phyloP scores from a whole-genome alignment of 2,888 invertebrate genomes.

The Leucophenga maculata region DNA sequence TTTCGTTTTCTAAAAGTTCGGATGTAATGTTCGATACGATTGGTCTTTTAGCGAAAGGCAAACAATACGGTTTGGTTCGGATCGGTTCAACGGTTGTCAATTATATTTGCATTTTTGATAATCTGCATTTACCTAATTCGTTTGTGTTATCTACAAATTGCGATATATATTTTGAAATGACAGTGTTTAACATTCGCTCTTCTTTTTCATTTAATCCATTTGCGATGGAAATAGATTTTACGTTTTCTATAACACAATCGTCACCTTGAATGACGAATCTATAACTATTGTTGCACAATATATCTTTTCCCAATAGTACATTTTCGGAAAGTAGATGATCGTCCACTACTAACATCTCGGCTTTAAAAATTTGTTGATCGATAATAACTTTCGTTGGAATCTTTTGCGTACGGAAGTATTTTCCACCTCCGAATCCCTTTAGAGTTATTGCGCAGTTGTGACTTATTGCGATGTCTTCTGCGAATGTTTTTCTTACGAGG shows the following conservation, averaged over 20 bases:
- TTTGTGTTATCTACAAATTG: background rate
- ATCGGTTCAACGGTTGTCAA: background rate
- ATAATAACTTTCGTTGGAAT: slow-evolving; percentile 9
- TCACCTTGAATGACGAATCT: background rate
- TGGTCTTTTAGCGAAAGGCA: background rate
- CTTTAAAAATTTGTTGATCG: background rate
- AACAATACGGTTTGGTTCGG: background rate
- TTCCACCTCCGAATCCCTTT: slow-evolving; percentile 24
- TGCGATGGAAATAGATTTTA: background rate
- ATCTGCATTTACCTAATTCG: slow-evolving; percentile 21
- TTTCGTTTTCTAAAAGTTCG: background rate
- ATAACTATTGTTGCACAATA: slow-evolving; percentile 2
- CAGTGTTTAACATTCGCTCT: background rate
- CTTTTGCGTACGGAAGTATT: slow-evolving; percentile 20
- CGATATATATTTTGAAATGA: background rate
- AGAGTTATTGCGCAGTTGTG: background rate
- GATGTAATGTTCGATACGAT: background rate
- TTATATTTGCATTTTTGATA: slow-evolving; percentile 2
- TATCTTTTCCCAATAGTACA: slow-evolving; percentile 22
- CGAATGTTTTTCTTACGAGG: slow-evolving; percentile 26
- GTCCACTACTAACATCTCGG: slow-evolving; percentile 25
- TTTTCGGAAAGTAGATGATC: too few relatives aligned
- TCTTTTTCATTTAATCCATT: background rate
- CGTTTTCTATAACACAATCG: background rate
- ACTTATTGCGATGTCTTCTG: background rate